A percentile compares a stretch with the other conserved stretches of the same genome.
Conservation (phyloP, 2,888 invertebrate genomes). For the Iselma pallidipennis region DNA sequence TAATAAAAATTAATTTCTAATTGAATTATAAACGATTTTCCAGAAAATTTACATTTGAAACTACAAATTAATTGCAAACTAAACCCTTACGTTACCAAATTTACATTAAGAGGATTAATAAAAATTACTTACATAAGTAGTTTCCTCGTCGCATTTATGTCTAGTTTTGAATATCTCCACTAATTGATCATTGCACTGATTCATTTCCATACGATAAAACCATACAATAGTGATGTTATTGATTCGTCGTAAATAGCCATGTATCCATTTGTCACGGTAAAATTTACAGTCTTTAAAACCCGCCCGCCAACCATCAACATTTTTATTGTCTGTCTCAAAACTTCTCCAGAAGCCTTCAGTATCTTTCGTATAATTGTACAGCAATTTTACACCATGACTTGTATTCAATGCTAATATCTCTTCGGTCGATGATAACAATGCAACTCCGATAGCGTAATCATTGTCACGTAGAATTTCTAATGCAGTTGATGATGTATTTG, state of each 20-base stretch:
- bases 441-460: background rate
- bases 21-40: no score
- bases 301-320: conserved; percentile 54
- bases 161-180: conserved; percentile 69
- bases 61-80: conserved; percentile 4
- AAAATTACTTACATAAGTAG: conserved; percentile 55
- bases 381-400: conserved; percentile 43
- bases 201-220: conserved; percentile 61
- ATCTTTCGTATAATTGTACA: conserved; percentile 50
- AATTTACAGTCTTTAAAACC: conserved; percentile 54
- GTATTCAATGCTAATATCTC: conserved; percentile 45
- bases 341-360: conserved; percentile 63
- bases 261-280: conserved; percentile 49
- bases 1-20: background rate
- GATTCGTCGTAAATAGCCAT: conserved; percentile 46
- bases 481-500: background rate
- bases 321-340: conserved; percentile 46
- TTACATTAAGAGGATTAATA: background rate
- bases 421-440: conserved; percentile 49
- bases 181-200: conserved; percentile 74
- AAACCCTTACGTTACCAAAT: background rate
- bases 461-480: background rate
- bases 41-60: no score
- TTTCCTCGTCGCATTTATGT: conserved; percentile 62
- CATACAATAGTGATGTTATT: conserved; percentile 42